Percentiles rank a stretch among this genome's conserved stretches.
phyloP scores from a whole-genome alignment of 1,140 invertebrate species.

The Ladona fulva region DNA sequence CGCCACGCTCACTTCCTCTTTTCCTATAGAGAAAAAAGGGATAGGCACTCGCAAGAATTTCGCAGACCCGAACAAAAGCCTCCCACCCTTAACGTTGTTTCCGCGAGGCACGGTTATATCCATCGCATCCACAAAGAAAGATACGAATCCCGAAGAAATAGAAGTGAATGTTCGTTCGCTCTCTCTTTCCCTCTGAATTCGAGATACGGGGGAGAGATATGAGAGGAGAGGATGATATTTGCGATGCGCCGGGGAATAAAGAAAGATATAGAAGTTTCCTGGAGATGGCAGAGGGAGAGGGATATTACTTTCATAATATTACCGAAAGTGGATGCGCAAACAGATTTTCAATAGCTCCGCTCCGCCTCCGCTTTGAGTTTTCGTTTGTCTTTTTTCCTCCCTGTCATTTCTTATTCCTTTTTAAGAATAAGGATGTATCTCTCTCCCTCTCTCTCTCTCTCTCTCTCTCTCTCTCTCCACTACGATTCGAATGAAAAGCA shows the following conservation, averaged over 20 bases:
- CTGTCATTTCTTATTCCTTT: not conserved
- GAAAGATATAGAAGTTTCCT: not conserved
- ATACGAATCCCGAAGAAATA: not conserved
- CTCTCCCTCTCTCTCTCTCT: not conserved
- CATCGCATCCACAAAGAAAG: not conserved
- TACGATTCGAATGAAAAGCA: too few species aligned
- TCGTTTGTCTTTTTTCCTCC: not conserved
- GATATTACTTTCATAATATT: constrained; percentile 1
- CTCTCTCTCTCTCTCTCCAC: not conserved
- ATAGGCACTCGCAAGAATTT: not conserved
- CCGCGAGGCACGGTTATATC: not conserved
- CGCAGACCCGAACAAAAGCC: not conserved
- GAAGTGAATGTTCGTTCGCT: not conserved
- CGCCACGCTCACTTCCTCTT: too few species aligned
- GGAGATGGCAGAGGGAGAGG: not conserved
- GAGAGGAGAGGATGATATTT: not conserved
- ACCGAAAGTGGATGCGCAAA: constrained; percentile 7
- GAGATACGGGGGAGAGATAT: not conserved
- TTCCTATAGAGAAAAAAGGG: not conserved
- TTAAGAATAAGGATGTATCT: not conserved
- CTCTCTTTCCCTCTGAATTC: not conserved
- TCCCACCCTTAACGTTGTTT: not conserved
- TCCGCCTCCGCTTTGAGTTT: not conserved
- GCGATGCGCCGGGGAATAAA: not conserved
- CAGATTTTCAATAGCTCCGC: not conserved